A percentile compares a stretch with the other conserved stretches of the same genome.
phyloP scores from a whole-genome alignment of 2,113 vertebrate species.

The Gobius niger region DNA sequence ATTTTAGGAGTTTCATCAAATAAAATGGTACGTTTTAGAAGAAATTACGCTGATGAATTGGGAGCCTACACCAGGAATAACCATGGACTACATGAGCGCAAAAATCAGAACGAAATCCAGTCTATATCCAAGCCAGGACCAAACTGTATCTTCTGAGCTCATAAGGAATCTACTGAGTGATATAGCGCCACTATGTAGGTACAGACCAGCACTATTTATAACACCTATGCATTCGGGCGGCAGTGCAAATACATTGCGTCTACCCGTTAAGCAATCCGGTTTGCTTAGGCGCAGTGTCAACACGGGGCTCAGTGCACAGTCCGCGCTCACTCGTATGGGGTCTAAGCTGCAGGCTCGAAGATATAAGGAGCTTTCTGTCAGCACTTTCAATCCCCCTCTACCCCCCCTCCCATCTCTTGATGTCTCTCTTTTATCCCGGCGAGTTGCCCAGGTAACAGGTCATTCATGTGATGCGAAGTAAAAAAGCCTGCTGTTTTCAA shows the following conservation, averaged over 20 bases:
- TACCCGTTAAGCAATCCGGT: constrained; percentile 39
- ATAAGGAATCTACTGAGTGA: constrained; percentile 6
- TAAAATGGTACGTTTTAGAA: background rate
- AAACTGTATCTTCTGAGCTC: background rate
- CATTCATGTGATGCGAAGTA: constrained; percentile 22
- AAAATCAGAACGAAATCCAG: background rate
- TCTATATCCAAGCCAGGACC: background rate
- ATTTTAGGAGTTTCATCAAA: background rate
- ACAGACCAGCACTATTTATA: constrained; percentile 35
- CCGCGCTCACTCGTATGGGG: background rate
- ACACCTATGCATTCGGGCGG: constrained; percentile 51
- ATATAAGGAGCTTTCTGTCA: constrained; percentile 33
- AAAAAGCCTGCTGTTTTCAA: constrained; percentile 21
- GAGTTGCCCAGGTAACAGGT: constrained; percentile 28
- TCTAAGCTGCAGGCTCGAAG: constrained; percentile 7
- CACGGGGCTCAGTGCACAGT: constrained; percentile 1
- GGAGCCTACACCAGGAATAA: background rate
- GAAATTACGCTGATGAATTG: background rate
- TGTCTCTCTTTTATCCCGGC: constrained; percentile 11
- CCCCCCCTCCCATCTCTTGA: background rate
- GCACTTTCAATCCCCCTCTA: constrained; percentile 30
- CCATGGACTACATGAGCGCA: background rate
- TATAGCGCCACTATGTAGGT: constrained; percentile 11
- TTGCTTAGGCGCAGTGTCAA: background rate
- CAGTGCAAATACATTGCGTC: constrained; percentile 49